These are phyloP conservation scores for Capitulum mitella DNA, from an alignment of 2,888 invertebrate species.

Conservation along the genomic window DNA sequence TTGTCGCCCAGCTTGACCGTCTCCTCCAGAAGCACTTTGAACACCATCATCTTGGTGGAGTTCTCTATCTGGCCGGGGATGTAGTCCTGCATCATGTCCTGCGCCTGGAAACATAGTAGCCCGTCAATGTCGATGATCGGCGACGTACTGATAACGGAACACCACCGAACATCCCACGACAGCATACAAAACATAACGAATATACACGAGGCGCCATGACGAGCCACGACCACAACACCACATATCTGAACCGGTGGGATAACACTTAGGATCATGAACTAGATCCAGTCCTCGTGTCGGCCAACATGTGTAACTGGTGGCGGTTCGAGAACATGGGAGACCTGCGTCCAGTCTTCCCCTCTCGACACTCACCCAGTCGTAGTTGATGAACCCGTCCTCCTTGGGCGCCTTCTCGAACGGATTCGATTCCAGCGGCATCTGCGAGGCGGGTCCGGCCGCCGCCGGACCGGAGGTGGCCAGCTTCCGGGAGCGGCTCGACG, in stretches of 20 bases:
- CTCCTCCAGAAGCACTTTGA: constrained; percentile 84
- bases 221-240: no score
- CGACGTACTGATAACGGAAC: no score
- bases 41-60: constrained; percentile 89
- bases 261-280: no score
- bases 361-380: constrained; percentile 34
- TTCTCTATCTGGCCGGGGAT: constrained; percentile 81
- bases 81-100: constrained; percentile 53
- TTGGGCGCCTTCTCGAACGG: constrained; percentile 25
- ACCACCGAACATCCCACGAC: no score
- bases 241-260: no score
- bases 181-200: no score
- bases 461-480: background rate
- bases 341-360: no score
- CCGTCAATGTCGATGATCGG: background rate
- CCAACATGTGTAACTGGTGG: no score
- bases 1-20: constrained; percentile 81
- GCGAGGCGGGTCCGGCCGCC: background rate
- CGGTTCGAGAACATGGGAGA: no score
- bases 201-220: no score
- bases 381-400: constrained; percentile 38
- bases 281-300: no score
- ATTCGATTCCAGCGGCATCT: background rate
- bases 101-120: constrained; percentile 45
- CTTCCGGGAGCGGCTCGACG: background rate